Evolutionary conservation across 2,797 vertebrate genomes (phyloP).

Genomic region (Paguma larvata): DNA sequence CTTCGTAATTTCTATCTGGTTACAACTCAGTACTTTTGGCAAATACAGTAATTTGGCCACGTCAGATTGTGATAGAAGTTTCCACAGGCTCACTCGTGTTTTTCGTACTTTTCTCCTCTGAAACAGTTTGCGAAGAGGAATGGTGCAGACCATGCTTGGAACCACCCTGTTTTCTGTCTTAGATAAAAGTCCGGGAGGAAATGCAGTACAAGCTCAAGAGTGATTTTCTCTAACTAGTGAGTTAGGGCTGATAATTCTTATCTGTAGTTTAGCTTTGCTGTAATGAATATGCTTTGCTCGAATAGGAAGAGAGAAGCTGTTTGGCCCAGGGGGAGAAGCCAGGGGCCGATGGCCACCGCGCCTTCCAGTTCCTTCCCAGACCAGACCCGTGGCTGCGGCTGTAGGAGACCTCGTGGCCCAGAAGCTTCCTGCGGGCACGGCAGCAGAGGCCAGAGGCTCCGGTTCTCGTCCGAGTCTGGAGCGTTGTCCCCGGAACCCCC

Average conservation of each 20-base stretch:
- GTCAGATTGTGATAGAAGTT: background rate
- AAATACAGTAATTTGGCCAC: background rate
- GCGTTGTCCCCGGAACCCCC: accelerated
- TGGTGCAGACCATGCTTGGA: background rate
- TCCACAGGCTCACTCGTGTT: background rate
- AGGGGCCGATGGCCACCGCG: accelerated
- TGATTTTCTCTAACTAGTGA: background rate
- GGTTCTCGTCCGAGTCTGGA: background rate
- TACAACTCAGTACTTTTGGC: background rate
- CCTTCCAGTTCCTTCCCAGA: background rate
- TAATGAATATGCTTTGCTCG: background rate
- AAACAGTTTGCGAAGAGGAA: background rate
- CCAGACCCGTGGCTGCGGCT: background rate
- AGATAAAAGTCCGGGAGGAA: background rate
- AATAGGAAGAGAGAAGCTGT: background rate
- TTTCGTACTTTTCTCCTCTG: background rate
- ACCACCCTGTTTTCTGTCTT: background rate
- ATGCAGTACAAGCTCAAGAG: background rate
- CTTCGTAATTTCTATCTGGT: background rate
- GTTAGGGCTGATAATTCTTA: background rate
- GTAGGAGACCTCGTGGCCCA: background rate
- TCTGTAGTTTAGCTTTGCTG: background rate
- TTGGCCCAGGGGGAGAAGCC: background rate
- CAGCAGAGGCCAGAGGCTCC: background rate
- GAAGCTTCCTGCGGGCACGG: background rate